Conservation (phyloP, 2,113 vertebrate genomes). For the Isurus oxyrinchus region DNA sequence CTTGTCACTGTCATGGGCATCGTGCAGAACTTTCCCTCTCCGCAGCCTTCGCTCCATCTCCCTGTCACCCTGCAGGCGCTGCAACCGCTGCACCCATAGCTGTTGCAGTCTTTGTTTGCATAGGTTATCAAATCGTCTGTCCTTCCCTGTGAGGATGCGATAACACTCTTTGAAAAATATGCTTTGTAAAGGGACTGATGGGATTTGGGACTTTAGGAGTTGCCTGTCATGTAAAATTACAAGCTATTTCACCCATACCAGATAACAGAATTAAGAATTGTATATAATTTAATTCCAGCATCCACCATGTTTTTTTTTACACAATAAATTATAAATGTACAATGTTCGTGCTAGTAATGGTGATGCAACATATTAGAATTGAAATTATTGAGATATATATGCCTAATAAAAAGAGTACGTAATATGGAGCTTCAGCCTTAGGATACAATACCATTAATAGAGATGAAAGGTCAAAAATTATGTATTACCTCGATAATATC, state of each 20-base stretch:
- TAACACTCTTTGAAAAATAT: no score
- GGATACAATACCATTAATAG: not conserved
- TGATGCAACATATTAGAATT: not conserved
- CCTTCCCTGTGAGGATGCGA: no score
- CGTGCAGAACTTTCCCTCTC: no score
- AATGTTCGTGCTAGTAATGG: not conserved
- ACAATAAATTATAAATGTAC: not conserved
- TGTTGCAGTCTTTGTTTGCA: no score
- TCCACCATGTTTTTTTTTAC: not conserved
- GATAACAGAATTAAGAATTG: not conserved
- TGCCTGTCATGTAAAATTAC: not conserved
- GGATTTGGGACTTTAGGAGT: not conserved
- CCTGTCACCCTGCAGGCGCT: no score
- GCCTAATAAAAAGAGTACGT: not conserved
- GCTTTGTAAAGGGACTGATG: not conserved
- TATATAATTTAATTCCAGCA: not conserved
- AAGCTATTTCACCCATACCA: not conserved
- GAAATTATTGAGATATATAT: constrained; percentile 17
- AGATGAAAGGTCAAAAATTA: constrained; percentile 3
- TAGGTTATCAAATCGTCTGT: no score
- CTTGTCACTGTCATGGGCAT: no score
- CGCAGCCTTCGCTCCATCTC: no score
- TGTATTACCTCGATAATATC: not conserved
- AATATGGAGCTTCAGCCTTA: not conserved
- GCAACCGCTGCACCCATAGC: no score